Conservation (phyloP, 2,888 invertebrate species). For the Pimpla rufipes region DNA sequence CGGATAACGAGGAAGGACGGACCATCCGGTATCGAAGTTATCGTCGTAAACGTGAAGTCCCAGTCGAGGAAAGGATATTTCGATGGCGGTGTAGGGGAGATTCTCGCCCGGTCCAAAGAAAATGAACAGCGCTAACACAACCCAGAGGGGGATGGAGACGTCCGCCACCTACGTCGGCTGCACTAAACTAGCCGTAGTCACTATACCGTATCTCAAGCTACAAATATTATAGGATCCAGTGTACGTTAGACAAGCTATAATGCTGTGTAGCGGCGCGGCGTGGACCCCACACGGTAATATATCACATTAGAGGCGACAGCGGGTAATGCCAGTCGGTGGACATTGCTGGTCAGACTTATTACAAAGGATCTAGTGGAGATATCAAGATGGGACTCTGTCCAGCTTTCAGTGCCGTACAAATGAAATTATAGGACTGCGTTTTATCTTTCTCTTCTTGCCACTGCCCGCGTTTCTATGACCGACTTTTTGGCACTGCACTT, state of each 20-base stretch:
- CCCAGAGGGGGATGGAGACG: conserved; percentile 7
- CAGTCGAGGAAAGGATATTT: conserved; percentile 35
- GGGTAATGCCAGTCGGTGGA: not conserved
- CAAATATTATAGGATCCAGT: conserved; percentile 15
- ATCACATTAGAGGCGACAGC: not conserved
- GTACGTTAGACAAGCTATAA: not conserved
- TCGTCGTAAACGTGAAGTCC: conserved; percentile 57
- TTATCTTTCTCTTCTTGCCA: not conserved
- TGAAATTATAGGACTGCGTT: not conserved
- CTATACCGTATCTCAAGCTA: not conserved
- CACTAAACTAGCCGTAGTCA: not conserved
- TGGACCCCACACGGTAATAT: not conserved
- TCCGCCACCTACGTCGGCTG: not conserved
- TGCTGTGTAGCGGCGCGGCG: not conserved
- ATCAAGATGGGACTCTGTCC: conserved; percentile 1
- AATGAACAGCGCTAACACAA: not conserved
- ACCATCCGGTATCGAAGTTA: conserved; percentile 64
- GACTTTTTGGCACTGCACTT: too few species aligned
- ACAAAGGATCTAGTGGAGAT: conserved; percentile 11
- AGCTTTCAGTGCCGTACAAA: not conserved
- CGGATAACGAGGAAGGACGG: conserved; percentile 63
- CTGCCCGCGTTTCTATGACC: too few species aligned
- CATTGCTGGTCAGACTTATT: not conserved
- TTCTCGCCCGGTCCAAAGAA: conserved; percentile 2
- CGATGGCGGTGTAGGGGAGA: not conserved